Evolutionary conservation across 2,888 invertebrate species (phyloP).

Genomic region (Drosophila prostipennis): DNA sequence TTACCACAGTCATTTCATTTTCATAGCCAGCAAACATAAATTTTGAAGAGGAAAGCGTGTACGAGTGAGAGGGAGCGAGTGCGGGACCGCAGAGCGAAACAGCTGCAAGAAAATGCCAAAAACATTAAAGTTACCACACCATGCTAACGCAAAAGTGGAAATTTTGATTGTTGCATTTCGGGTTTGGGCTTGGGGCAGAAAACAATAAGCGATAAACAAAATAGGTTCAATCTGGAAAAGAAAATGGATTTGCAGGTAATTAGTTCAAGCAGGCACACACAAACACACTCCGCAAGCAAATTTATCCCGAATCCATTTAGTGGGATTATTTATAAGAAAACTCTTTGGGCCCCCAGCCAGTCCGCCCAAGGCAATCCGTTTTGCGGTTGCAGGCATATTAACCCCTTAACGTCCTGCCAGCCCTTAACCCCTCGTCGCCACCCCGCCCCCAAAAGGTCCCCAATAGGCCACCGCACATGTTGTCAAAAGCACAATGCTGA

Average conservation of each 20-base stretch:
- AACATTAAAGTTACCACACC: slow-evolving; percentile 68
- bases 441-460: slow-evolving; percentile 18
- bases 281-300: slow-evolving; percentile 29
- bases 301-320: slow-evolving; percentile 79
- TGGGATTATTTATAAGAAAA: slow-evolving; percentile 78
- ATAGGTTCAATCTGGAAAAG: slow-evolving; percentile 48
- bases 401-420: slow-evolving; percentile 68
- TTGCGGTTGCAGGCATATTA: slow-evolving; percentile 80
- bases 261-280: slow-evolving; percentile 69
- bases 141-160: slow-evolving; percentile 34
- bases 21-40: slow-evolving; percentile 79
- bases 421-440: slow-evolving; percentile 7
- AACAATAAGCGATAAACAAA: slow-evolving; percentile 51
- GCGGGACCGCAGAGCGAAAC: slow-evolving; percentile 74
- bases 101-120: slow-evolving; percentile 78
- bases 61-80: slow-evolving; percentile 14
- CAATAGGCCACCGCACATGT: slow-evolving; percentile 54
- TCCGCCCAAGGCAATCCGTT: slow-evolving; percentile 50
- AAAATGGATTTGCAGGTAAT: slow-evolving; percentile 73
- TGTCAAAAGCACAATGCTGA: slow-evolving; percentile 80
- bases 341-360: slow-evolving; percentile 21
- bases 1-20: slow-evolving; percentile 79
- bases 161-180: slow-evolving; percentile 75
- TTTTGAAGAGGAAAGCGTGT: slow-evolving; percentile 57
- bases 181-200: slow-evolving; percentile 4